phyloP scores from a whole-genome alignment of 2,113 vertebrate genomes.

The Caracal caracal region DNA sequence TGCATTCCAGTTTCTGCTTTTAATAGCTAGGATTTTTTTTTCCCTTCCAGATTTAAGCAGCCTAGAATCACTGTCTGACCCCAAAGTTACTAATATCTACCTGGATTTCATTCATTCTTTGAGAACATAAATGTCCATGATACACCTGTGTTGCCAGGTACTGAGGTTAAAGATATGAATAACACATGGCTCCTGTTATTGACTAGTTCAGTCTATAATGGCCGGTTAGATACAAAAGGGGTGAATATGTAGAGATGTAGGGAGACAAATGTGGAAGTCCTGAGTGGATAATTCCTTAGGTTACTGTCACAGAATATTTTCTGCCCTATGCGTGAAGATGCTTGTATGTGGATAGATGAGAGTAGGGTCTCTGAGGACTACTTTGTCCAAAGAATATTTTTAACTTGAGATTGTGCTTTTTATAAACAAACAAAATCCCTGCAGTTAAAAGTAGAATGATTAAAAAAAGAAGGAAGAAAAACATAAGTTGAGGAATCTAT shows the following conservation, averaged over 20 bases:
- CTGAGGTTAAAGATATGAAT: background rate
- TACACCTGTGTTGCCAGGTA: background rate
- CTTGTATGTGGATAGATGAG: background rate
- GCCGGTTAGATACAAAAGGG: background rate
- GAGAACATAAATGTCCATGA: background rate
- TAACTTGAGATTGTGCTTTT: conserved; percentile 41
- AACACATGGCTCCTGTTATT: background rate
- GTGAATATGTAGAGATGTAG: background rate
- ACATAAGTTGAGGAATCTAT: background rate
- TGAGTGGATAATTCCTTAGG: background rate
- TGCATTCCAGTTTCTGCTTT: conserved; percentile 2
- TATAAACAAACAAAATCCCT: background rate
- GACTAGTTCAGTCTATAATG: background rate
- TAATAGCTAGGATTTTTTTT: background rate
- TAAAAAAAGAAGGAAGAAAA: conserved; percentile 18
- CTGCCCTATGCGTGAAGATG: background rate
- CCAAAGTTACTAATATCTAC: background rate
- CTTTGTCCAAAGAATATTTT: background rate
- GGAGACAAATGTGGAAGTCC: background rate
- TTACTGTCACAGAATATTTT: background rate
- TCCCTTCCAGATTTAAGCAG: background rate
- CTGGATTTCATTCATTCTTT: conserved; percentile 10
- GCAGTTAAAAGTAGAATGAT: conserved; percentile 50
- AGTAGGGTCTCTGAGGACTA: background rate
- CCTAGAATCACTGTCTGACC: background rate